These are phyloP conservation scores for Miniopterus natalensis DNA, from an alignment of 2,113 vertebrate genomes.

Conservation along the genomic window DNA sequence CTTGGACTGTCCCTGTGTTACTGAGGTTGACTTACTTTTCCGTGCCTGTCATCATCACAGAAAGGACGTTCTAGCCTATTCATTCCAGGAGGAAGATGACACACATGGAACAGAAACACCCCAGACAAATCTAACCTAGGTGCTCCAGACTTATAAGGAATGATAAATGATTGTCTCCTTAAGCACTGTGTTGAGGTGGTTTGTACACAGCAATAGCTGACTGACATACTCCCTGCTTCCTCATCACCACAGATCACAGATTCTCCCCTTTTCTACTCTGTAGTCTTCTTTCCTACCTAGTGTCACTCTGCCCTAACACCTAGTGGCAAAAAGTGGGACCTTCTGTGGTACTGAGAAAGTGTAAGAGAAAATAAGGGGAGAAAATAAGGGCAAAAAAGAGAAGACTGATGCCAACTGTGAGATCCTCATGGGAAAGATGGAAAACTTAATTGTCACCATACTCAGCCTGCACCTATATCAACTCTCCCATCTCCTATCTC, in stretches of 20 bases:
- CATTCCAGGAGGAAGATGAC: neutral
- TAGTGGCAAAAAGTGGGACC: neutral
- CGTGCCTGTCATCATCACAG: neutral
- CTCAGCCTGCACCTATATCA: neutral
- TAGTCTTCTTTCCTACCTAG: neutral
- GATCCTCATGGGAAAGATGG: neutral
- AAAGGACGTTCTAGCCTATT: neutral
- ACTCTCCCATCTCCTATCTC: neutral
- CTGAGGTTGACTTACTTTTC: neutral
- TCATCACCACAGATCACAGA: neutral
- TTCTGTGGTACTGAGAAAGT: neutral
- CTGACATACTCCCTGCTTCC: neutral
- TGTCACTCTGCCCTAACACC: neutral
- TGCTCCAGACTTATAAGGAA: neutral
- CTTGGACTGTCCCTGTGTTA: neutral
- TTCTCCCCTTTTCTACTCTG: neutral
- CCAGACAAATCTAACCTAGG: neutral
- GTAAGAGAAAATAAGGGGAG: neutral
- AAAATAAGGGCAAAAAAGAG: neutral
- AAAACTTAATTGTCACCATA: neutral
- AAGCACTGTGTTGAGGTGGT: neutral
- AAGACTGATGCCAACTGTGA: neutral
- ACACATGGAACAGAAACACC: neutral
- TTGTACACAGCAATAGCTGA: neutral
- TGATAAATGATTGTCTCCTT: neutral